These are phyloP conservation scores for Delia radicum DNA, from an alignment of 1,140 invertebrate genomes.

Conservation along the genomic window DNA sequence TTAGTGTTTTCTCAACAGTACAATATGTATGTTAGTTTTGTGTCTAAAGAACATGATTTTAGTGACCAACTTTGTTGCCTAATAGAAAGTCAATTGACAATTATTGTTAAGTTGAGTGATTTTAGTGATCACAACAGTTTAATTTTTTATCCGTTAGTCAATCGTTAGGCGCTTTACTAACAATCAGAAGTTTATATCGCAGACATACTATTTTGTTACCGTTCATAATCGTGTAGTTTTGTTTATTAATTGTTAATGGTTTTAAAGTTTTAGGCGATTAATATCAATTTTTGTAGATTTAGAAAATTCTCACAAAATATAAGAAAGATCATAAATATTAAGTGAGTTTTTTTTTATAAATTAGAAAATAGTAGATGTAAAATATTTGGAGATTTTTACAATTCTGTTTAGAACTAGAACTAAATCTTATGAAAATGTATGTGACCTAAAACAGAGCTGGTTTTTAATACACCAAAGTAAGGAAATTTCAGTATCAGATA, in stretches of 20 bases:
- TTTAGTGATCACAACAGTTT: constrained; percentile 27
- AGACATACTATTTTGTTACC: background rate
- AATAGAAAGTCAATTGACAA: constrained; percentile 55
- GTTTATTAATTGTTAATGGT: background rate
- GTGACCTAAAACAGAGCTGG: too few relatives aligned
- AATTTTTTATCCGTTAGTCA: background rate
- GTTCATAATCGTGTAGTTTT: constrained; percentile 1
- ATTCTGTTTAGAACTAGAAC: too few relatives aligned
- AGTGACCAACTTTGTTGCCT: constrained; percentile 13
- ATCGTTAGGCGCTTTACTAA: background rate
- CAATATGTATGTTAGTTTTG: background rate
- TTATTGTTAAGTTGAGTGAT: constrained; percentile 49
- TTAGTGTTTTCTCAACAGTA: background rate
- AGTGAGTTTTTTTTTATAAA: too few relatives aligned
- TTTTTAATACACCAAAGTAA: too few relatives aligned
- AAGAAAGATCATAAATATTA: background rate
- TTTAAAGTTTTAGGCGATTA: background rate
- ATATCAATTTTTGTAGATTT: background rate
- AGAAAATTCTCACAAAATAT: too few relatives aligned
- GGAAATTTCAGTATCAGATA: too few relatives aligned
- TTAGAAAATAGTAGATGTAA: too few relatives aligned
- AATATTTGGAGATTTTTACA: too few relatives aligned
- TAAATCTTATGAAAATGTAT: too few relatives aligned
- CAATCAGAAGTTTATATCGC: background rate
- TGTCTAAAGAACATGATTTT: constrained; percentile 1